Conservation (phyloP, 2,113 vertebrate genomes). For the Canis aureus region DNA sequence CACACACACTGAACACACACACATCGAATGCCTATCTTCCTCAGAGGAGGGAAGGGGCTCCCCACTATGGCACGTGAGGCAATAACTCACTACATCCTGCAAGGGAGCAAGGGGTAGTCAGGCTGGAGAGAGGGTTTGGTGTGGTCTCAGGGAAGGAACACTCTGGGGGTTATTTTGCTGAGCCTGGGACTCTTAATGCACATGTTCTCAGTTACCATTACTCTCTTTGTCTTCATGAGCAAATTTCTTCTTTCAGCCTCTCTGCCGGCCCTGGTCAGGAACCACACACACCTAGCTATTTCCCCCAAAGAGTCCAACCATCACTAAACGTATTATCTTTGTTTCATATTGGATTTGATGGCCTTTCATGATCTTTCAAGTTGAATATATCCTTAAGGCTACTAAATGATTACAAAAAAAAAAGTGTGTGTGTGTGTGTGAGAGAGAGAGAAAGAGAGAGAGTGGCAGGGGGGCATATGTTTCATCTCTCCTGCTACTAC, state of each 20-base stretch:
- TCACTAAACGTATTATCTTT: neutral
- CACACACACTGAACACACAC: neutral
- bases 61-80: neutral
- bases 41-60: neutral
- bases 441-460: neutral
- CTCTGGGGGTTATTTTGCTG: neutral
- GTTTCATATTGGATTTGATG: neutral
- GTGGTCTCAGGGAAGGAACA: neutral
- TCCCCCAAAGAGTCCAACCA: neutral
- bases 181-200: neutral
- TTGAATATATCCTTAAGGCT: slow-evolving; percentile 28
- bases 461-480: too few species aligned
- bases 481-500: neutral
- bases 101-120: neutral
- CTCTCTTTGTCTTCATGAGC: neutral
- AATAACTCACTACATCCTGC: neutral
- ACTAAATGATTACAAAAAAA: neutral
- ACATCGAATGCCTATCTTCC: neutral
- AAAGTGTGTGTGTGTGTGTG: neutral
- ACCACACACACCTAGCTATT: neutral
- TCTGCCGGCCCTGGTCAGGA: neutral
- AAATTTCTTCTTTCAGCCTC: neutral
- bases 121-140: neutral
- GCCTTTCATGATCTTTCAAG: slow-evolving; percentile 25
- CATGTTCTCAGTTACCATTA: neutral